Evolutionary conservation across 2,888 invertebrate species (phyloP), one percentile per base, ranked within the genome.

Genomic region (Junonia oenone): DNA sequence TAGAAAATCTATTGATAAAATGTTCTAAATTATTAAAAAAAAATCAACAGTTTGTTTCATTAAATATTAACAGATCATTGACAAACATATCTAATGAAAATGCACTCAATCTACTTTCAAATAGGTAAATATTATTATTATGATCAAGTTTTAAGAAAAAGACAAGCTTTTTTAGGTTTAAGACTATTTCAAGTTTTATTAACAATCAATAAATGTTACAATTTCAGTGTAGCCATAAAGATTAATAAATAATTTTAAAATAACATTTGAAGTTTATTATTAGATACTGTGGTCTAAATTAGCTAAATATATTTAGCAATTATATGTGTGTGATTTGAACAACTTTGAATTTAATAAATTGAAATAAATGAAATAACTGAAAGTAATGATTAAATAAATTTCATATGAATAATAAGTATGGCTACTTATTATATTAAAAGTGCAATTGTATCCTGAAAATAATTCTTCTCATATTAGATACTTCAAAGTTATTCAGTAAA

Each of bases 1-100:
- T 61, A 59, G 33, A 55, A 62, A 50, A 22, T 45, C 43, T 33
- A 29, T 45, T 51, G 33, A 31, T 45, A 51, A 46, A 46, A 51
- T 26, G 29, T 35, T 45, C 27, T 26, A 51, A 17, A 56, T 40
- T 51, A 51, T 38, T 26, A 38, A 33, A 38, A 38, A 33, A 38
- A 29, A 49, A 56, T 51, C 53, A 58, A 59, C 51, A 56, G 33
- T 48, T 57, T 27, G 11, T 53, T 49, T 47, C 6, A 26, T 22
- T 31, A 45, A 26, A 56, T 31, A 40, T 51, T 40, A 47, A 52
- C 19, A 40, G 53, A 38, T 51, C 45, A 29, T 53, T 38, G 22
- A 46, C 37, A 38, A 22, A 29, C 26, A 40, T 40, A 43, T 17
- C 38, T 43, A 43, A 26, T 22, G 5, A 22, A 43, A 22, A 43